Evolutionary conservation across 2,888 invertebrate species (phyloP).

Genomic region (Acrobasis suavella): DNA sequence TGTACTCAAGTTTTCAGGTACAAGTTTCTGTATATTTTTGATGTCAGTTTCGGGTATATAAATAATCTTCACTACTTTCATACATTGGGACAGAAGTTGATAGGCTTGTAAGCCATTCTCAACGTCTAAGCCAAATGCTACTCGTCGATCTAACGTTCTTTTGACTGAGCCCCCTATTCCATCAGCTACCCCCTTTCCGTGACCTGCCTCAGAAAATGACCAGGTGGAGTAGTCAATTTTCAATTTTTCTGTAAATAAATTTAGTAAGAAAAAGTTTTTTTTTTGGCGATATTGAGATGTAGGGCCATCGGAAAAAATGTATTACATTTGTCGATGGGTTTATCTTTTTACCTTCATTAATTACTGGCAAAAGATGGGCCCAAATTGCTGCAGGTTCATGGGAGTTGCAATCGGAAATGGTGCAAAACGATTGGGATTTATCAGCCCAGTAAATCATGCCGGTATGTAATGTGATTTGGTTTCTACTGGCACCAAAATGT

Average conservation of each 20-base stretch:
- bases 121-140: slow-evolving; percentile 34
- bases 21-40: slow-evolving; percentile 11
- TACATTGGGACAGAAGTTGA: background rate
- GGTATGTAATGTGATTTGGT: slow-evolving; percentile 28
- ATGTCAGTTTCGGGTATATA: slow-evolving; percentile 10
- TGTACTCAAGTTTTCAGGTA: slow-evolving; percentile 12
- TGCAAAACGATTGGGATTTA: slow-evolving; percentile 1
- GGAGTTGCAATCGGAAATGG: slow-evolving; percentile 1
- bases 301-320: slow-evolving; percentile 40
- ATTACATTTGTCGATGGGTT: slow-evolving; percentile 29
- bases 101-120: slow-evolving; percentile 11
- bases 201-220: slow-evolving; percentile 37
- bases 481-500: slow-evolving; percentile 33
- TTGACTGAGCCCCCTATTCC: slow-evolving; percentile 38
- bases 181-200: slow-evolving; percentile 38
- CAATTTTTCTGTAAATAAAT: slow-evolving; percentile 30
- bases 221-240: slow-evolving; percentile 33
- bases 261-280: slow-evolving; percentile 34
- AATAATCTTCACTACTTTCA: background rate
- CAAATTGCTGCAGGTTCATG: slow-evolving; percentile 10
- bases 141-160: slow-evolving; percentile 34
- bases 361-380: slow-evolving; percentile 26
- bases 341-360: slow-evolving; percentile 28
- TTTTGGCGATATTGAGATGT: slow-evolving; percentile 37
- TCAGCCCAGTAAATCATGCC: slow-evolving; percentile 27